phyloP scores from a whole-genome alignment of 30 jellyfish, hydroid and myxozoan species.

The Mastigias papua region DNA sequence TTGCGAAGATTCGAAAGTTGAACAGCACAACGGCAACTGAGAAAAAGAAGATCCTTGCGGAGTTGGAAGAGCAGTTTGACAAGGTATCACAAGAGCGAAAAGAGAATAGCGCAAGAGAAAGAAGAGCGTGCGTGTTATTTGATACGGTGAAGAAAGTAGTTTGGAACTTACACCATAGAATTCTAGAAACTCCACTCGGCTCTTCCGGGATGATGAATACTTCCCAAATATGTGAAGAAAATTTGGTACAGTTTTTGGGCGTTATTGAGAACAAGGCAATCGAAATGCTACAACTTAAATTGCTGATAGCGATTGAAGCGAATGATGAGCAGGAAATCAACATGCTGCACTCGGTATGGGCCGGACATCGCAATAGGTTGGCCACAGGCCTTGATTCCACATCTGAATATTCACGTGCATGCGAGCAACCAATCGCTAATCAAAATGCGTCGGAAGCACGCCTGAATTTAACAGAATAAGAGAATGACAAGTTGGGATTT shows the following conservation, averaged over 20 bases:
- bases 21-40: constrained; percentile 61
- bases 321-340: constrained; percentile 58
- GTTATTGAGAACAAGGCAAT: constrained; percentile 80
- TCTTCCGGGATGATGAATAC: constrained; percentile 55
- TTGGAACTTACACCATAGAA: constrained; percentile 25
- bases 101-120: constrained; percentile 20
- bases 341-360: constrained; percentile 50
- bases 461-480: too few species aligned
- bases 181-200: constrained; percentile 1
- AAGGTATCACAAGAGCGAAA: constrained; percentile 15
- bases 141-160: constrained; percentile 27
- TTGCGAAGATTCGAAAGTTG: constrained; percentile 24
- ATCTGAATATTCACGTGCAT: constrained; percentile 10
- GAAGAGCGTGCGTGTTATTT: constrained; percentile 34
- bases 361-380: constrained; percentile 24
- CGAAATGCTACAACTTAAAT: constrained; percentile 74
- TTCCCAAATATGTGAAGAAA: constrained; percentile 78
- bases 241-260: constrained; percentile 79
- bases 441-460: neutral
- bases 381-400: constrained; percentile 14
- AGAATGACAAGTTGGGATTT: too few species aligned
- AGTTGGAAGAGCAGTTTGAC: constrained; percentile 49
- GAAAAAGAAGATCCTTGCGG: constrained; percentile 40
- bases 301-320: constrained; percentile 65
- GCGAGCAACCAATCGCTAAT: constrained; percentile 13